Evolutionary conservation across 2,888 invertebrate species (phyloP), one percentile per base, ranked within the genome.

Genomic region (Mimas tiliae): DNA sequence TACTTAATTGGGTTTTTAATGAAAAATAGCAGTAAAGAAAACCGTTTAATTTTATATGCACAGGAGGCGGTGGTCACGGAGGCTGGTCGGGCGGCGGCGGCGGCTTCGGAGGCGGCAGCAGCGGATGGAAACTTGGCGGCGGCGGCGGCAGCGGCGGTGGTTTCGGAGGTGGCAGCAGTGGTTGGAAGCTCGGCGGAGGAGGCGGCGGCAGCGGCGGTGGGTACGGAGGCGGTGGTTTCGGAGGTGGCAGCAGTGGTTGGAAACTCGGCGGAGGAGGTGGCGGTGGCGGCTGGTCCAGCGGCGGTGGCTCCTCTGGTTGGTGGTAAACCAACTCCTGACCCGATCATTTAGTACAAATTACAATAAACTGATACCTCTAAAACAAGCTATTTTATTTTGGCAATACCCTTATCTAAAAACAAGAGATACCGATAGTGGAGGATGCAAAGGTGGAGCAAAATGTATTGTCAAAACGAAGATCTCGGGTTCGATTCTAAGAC

Each of bases 351-450:
- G 80, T 76, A 76, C 78, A 80, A 84, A 80, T 80, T 74, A 81
- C 79, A 88, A 87, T 87, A 89, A 79, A 88, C 79, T 83, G 82
- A 86, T 88, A 87, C 84, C 83, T 85, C 81, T 72, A 69, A 76
- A 62, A 51, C n/a, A 67, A 19, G n/a, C 66, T 67, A 65, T 74
- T 79, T 77, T 73, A 67, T 67, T 78, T 51, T n/a, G n/a, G n/a
- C n/a, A n/a, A n/a, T n/a, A n/a, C n/a, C n/a, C n/a, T n/a, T n/a
- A n/a, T n/a, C n/a, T n/a, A n/a, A n/a, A n/a, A n/a, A n/a, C n/a
- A n/a, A n/a, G n/a, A n/a, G n/a, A n/a, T n/a, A n/a, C n/a, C n/a
- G n/a, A n/a, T n/a, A n/a, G n/a, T n/a, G n/a, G n/a, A n/a, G n/a
- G n/a, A n/a, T n/a, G n/a, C n/a, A n/a, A n/a, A n/a, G n/a, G n/a